A percentile compares a stretch with the other conserved stretches of the same genome.
These are phyloP conservation scores for Nephrotoma guestfalica DNA, from an alignment of 2,888 invertebrate genomes.

Conservation along the genomic window DNA sequence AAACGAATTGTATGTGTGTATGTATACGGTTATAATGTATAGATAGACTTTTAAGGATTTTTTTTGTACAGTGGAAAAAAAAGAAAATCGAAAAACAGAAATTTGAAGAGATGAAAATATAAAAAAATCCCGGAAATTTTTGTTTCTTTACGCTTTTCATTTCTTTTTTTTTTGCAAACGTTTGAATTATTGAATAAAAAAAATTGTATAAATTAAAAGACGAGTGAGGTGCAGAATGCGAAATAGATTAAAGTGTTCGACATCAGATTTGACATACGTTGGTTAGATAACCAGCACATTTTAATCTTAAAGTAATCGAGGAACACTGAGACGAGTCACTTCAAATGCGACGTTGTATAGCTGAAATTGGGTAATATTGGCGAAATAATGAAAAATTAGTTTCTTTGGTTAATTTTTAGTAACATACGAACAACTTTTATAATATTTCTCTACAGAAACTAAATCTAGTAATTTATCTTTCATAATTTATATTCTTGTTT, in stretches of 20 bases:
- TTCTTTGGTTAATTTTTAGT: too few species aligned
- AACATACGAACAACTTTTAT: too few species aligned
- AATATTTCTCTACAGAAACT: too few species aligned
- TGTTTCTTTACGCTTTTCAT: background rate
- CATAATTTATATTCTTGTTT: too few species aligned
- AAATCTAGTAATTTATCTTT: too few species aligned
- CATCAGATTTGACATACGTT: too few species aligned
- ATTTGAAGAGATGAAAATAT: background rate
- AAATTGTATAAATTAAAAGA: background rate
- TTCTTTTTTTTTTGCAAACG: background rate
- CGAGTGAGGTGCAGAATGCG: background rate
- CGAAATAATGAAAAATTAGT: too few species aligned
- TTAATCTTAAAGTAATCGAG: too few species aligned
- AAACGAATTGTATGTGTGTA: background rate
- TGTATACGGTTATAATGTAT: background rate
- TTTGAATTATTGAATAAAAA: background rate
- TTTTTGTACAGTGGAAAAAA: background rate
- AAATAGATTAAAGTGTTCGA: background rate
- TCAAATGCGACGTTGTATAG: too few species aligned
- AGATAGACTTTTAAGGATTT: background rate
- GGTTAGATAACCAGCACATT: too few species aligned
- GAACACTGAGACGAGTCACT: too few species aligned
- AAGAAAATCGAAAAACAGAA: background rate
- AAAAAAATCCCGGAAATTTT: background rate
- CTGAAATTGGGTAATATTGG: too few species aligned